Evolutionary conservation across 2,113 vertebrate genomes (phyloP).

Genomic region (Hypanus sabinus): DNA sequence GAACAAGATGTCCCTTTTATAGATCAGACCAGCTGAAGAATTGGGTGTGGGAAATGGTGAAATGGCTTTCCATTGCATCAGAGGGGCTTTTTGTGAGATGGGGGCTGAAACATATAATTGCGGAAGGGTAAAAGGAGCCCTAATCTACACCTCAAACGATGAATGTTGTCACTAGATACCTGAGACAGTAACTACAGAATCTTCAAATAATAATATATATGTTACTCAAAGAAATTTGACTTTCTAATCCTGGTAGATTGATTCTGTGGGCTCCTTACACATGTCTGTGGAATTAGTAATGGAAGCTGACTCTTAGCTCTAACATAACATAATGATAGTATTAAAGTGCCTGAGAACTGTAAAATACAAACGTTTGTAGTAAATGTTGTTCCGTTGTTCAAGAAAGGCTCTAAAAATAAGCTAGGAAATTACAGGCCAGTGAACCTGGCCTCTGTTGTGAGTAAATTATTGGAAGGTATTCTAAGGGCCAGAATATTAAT

Average conservation of each 20-base stretch:
- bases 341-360: neutral
- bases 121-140: neutral
- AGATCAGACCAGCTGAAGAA: neutral
- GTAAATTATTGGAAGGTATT: no score
- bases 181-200: neutral
- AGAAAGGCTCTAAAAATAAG: no score
- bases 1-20: neutral
- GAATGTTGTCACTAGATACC: neutral
- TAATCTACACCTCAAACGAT: neutral
- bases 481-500: no score
- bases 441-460: no score
- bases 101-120: neutral
- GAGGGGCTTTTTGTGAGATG: neutral
- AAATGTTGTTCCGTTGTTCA: no score
- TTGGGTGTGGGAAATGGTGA: neutral
- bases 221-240: neutral
- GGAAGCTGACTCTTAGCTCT: neutral
- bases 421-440: no score
- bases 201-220: neutral
- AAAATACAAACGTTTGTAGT: no score
- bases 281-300: neutral
- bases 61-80: neutral
- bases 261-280: neutral
- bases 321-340: neutral
- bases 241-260: neutral